Base-by-base conservation (phyloP, 2,113 vertebrate species). In the Australoheros scitulus region DNA sequence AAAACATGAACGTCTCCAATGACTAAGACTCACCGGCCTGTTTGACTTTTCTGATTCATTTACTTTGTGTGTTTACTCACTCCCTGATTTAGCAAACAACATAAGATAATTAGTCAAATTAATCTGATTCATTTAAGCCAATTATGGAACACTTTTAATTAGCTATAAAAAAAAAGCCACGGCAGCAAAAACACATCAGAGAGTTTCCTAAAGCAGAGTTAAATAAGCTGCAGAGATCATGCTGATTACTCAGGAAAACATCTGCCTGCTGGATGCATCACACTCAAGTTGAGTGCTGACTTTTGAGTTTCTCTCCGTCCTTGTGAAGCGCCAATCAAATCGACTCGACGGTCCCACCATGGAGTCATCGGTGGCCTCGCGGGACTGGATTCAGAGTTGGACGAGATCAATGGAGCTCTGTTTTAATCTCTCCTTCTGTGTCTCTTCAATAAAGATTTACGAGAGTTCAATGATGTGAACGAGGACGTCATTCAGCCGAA, bases 401-500 rank as follows among this genome's bases (percentile, higher is more conserved):
- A 36, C 0, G 47, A 57, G 83, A 82, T 91, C 55, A n/a, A 7
- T 84, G 84, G 6, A 32, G 84, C 36, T 80, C 81, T 43, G 47
- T 11, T 47, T 76, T 83, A 83, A 89, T 87, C 81, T 80, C 81
- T 83, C 79, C 81, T 63, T 79, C 86, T 90, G 86, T 61, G 77
- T 24, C 50, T 55, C 26, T 47, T 34, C 52, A 18, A 55, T 72
- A 17, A 15, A 85, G 79, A 85, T 56, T 85, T 17, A 26, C 11
- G 22, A 50, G 43, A 11, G 36, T 57, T 60, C 41, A 32, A 59
- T 26, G 78, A 60, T 43, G 52, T 24, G 24, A 56, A 50, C 64
- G 11, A 65, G 52, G 80, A 56, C 50, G 34, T 72, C 34, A 2
- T 3, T 22, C 80, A 3, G 34, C 59, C 24, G 29, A 15, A 41